Evolutionary conservation across 2,888 invertebrate genomes (phyloP).

Genomic region (Labia minor): DNA sequence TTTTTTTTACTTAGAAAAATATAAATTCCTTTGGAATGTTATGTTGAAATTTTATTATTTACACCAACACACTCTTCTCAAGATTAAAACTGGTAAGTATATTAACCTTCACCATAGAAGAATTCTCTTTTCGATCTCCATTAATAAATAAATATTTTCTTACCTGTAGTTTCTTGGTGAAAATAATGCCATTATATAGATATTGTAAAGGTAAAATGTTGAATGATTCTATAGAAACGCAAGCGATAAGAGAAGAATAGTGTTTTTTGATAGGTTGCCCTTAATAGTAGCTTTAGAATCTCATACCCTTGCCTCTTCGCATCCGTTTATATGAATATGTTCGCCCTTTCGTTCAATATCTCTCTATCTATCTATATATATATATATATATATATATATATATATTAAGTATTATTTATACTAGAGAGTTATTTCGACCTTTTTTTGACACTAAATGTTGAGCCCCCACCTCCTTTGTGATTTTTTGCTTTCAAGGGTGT

Average conservation of each 20-base stretch:
- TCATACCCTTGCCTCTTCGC: background rate
- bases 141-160: too few species aligned
- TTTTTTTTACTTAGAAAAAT: too few species aligned
- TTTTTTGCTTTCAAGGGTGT: background rate
- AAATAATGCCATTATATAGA: too few species aligned
- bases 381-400: too few species aligned
- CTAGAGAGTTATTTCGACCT: background rate
- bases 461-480: background rate
- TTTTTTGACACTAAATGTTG: constrained; percentile 3
- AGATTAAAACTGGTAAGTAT: too few species aligned
- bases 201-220: constrained; percentile 1
- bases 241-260: background rate
- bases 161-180: too few species aligned
- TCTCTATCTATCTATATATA: background rate
- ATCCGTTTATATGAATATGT: background rate
- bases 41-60: too few species aligned
- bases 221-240: background rate
- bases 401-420: too few species aligned
- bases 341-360: background rate
- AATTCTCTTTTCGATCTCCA: too few species aligned
- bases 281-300: constrained; percentile 2
- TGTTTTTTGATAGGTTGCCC: constrained; percentile 13
- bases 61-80: too few species aligned
- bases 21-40: too few species aligned
- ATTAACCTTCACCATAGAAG: too few species aligned